Conservation (phyloP, 1,140 invertebrate genomes). For the Nebria ingens region DNA sequence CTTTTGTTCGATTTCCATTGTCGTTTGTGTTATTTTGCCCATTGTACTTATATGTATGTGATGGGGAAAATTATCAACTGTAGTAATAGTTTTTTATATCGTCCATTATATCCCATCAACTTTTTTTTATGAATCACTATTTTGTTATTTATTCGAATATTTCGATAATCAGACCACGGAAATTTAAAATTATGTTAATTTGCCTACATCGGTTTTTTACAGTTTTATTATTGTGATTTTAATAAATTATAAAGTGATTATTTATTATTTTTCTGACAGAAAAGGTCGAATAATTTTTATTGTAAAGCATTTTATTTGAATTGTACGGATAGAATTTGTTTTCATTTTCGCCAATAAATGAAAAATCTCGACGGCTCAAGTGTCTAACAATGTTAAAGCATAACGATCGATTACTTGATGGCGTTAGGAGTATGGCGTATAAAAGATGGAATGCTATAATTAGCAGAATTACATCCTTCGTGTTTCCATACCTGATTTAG, state of each 20-base stretch:
- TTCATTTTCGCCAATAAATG: too few relatives aligned
- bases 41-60: slow-evolving; percentile 2
- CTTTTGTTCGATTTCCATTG: slow-evolving; percentile 26
- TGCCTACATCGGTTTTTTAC: not conserved
- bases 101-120: not conserved
- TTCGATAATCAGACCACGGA: slow-evolving; percentile 5
- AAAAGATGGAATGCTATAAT: too few relatives aligned
- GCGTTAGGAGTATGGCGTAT: too few relatives aligned
- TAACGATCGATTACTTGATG: too few relatives aligned
- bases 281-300: too few relatives aligned
- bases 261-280: slow-evolving; percentile 10
- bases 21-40: slow-evolving; percentile 14
- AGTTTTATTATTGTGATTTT: slow-evolving; percentile 12
- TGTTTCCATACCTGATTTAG: too few relatives aligned
- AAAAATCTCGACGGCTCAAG: too few relatives aligned
- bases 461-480: too few relatives aligned
- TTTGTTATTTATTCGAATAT: not conserved
- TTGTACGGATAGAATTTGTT: too few relatives aligned
- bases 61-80: slow-evolving; percentile 3
- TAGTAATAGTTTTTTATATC: not conserved
- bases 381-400: too few relatives aligned
- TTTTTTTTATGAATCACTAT: too few relatives aligned
- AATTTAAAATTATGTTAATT: slow-evolving; percentile 11
- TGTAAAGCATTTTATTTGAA: too few relatives aligned
- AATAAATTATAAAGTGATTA: slow-evolving; percentile 8